Base-by-base conservation (phyloP, 2,113 vertebrate genomes). In the Rafetus swinhoei region DNA sequence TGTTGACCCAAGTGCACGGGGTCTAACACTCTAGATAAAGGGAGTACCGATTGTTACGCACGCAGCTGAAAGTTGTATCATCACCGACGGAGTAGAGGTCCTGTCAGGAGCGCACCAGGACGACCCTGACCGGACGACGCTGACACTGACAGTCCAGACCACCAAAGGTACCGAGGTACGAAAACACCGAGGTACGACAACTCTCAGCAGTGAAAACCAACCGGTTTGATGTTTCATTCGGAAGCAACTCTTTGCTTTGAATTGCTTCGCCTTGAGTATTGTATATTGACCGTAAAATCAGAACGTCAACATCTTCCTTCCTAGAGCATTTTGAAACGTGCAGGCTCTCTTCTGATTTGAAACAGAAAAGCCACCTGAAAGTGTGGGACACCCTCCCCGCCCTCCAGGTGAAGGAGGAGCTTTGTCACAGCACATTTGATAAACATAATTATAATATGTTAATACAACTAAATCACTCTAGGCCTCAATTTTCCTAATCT, bases 391-490 rank as follows among this genome's bases (percentile, higher is more conserved):
- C 45, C 45, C 45, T 45, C 45, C 5, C 45, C 6, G 45, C 45
- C 45, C 45, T 7, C 6, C 45, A 45, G 45, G 45, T 45, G 5
- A 45, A 45, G 45, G 45, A 45, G 6, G 45, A 45, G 45, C 45
- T 45, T 45, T 45, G 45, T 45, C 45, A 6, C 45, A 45, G 45
- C n/a, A 35, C n/a, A 72, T 72, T 35, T 21, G n/a, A 35, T 72
- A 72, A 72, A 35, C 65, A 72, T 7, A 32, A 72, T 72, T 72
- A 8, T 21, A 35, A 72, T 72, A 35, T 9, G 18, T 19, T 11
- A 22, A 22, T 5, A 80, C 50, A 27, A 19, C 27, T 4, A 80
- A 55, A 27, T 19, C 27, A 52, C 9, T 11, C 79, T 0, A 1
- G 0, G 6, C 50, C 10, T 29, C 65, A 35, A 29, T 69, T 69